phyloP scores from a whole-genome alignment of 2,797 vertebrate genomes.

The Hydrocynus forskahlii region DNA sequence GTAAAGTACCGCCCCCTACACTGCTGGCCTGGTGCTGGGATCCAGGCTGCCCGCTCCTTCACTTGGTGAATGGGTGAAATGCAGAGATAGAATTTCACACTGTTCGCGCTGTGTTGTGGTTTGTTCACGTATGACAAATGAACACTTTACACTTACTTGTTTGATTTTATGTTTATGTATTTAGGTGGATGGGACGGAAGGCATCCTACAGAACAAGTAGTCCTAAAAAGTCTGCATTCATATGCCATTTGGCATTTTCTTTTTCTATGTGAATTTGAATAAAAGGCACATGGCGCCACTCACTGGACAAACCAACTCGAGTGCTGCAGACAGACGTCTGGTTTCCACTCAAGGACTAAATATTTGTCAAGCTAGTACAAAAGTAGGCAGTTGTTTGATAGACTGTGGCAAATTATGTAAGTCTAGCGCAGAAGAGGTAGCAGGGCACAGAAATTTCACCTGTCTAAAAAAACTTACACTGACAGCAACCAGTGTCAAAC shows the following conservation, averaged over 20 bases:
- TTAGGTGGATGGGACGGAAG: background rate
- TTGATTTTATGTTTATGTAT: background rate
- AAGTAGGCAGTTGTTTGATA: background rate
- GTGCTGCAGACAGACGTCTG: no score
- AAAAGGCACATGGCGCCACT: slow-evolving; percentile 13
- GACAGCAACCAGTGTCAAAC: no score
- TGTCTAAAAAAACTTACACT: background rate
- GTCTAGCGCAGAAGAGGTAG: background rate
- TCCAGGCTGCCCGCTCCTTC: no score
- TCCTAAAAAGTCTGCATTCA: background rate
- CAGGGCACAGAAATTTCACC: background rate
- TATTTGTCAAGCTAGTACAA: slow-evolving; percentile 3
- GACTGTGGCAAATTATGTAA: background rate
- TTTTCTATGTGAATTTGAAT: background rate
- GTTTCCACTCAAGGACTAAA: background rate
- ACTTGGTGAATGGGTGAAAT: no score
- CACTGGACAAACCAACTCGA: slow-evolving; percentile 4
- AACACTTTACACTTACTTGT: background rate
- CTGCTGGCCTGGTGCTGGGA: no score
- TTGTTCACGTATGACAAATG: background rate
- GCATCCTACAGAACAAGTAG: background rate
- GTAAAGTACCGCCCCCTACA: no score
- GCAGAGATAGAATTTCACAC: no score
- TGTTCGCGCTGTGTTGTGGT: no score
- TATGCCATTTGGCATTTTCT: background rate